These are phyloP conservation scores for Tricholaema leucomelas DNA, from an alignment of 2,113 vertebrate genomes.

Conservation along the genomic window DNA sequence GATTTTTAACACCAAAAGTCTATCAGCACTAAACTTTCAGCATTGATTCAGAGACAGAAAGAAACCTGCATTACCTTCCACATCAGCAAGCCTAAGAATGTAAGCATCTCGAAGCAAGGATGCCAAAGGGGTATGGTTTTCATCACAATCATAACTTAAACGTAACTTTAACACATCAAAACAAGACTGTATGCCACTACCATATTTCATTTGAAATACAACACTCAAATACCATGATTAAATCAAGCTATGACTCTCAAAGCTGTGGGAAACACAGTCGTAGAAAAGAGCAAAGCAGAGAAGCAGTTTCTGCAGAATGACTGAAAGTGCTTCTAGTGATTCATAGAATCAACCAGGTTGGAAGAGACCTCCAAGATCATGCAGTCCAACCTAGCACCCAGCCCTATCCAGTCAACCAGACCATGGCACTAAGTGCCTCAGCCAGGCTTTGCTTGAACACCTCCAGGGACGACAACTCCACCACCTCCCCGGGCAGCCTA, in stretches of 20 bases:
- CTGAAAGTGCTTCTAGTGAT: neutral
- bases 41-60: neutral
- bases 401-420: too few relatives aligned
- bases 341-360: too few relatives aligned
- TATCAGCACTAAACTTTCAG: neutral
- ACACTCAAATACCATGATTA: neutral
- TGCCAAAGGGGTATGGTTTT: constrained; percentile 13
- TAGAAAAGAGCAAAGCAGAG: neutral
- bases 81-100: constrained; percentile 24
- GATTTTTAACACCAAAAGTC: neutral
- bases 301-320: neutral
- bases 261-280: neutral
- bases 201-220: neutral
- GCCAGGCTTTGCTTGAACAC: too few relatives aligned
- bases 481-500: too few relatives aligned
- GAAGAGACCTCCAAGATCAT: too few relatives aligned
- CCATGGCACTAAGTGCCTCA: too few relatives aligned
- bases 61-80: constrained; percentile 8
- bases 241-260: neutral
- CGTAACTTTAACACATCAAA: neutral
- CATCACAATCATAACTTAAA: neutral
- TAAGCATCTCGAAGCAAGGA: constrained; percentile 24
- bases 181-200: neutral
- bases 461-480: too few relatives aligned
- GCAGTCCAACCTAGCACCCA: too few relatives aligned